Base-by-base conservation (phyloP, 2,888 invertebrate species). In the Ophion ventricosus region DNA sequence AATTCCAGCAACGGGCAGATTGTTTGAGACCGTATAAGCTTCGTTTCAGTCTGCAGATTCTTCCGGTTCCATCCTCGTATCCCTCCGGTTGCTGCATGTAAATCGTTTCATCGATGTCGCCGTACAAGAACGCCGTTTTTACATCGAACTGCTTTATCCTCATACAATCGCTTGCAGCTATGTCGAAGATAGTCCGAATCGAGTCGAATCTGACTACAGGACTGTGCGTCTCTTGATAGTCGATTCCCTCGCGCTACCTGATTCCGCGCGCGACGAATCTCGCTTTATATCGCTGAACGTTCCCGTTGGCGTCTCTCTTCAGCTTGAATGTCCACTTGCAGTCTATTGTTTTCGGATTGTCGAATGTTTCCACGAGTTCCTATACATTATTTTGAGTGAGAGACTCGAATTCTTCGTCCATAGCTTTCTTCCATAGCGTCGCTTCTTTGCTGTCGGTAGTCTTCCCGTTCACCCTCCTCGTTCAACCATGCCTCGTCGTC, bases 301-400 rank as follows among this genome's bases (percentile, higher is more conserved):
- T 67, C 1, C 40, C n/a, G 49, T 67, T 23, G 1, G 25, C 49
- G 25, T 67, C 49, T 25, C 67, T 20, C n/a, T 67, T 67, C 25
- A 67, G 49, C 25, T 67, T 67, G 49, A 25, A 67, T 17, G 49
- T 67, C 49, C 67, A 49, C 23, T 67, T 67, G 25, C 43, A 40
- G 72, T 61, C 72, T 1, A 73, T 73, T 14, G 8, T 57, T 17
- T 23, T 73, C n/a, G 23, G 25, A 25, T 73, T 59, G 1, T 40
- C 25, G 5, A 23, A 0, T 25, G 59, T 40, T 1, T 73, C 43
- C 17, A 40, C 59, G 72, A 59, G 72, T 43, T 59, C 70, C 56
- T 56, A 59, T n/a, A 43, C 43, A 14, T 59, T 57, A 23, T 72
- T 72, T 57, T 26, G 57, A 29, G 23, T 59, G 59, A 72, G 72